These are phyloP conservation scores for Tethea ocularis DNA, from an alignment of 2,888 invertebrate species.

Conservation along the genomic window DNA sequence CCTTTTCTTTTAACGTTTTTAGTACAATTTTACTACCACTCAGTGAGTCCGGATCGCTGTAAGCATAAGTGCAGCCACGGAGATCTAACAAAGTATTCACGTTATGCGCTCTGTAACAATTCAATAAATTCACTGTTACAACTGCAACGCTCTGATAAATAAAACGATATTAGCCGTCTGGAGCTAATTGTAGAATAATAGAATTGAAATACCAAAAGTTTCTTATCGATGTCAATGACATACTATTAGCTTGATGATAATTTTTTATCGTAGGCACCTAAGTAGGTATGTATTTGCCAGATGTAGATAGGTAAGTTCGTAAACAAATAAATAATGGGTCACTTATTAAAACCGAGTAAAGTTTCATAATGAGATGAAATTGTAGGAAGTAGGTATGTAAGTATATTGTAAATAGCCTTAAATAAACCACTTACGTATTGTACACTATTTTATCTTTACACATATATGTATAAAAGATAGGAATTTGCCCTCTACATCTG, in stretches of 20 bases:
- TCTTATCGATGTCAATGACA: constrained; percentile 74
- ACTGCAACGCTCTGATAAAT: constrained; percentile 35
- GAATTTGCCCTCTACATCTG: no score
- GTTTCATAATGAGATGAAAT: no score
- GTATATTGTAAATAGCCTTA: no score
- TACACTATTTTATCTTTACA: no score
- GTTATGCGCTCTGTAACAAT: constrained; percentile 73
- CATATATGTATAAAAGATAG: no score
- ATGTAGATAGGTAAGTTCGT: constrained; percentile 19
- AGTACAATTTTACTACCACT: constrained; percentile 82
- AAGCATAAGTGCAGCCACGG: constrained; percentile 83
- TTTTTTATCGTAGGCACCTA: constrained; percentile 59
- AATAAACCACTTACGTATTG: no score
- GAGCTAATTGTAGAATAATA: constrained; percentile 66
- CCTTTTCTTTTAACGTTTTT: constrained; percentile 78
- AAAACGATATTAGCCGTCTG: constrained; percentile 47
- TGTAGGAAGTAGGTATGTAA: no score
- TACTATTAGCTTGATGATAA: constrained; percentile 57
- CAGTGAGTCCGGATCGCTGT: constrained; percentile 79
- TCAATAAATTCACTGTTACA: constrained; percentile 16
- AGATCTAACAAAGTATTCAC: constrained; percentile 83
- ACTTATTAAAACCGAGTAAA: no score
- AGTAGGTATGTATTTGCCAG: constrained; percentile 46
- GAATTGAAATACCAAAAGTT: constrained; percentile 34
- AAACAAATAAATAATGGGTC: constrained; percentile 16